Percentiles rank a stretch among this genome's conserved stretches.
phyloP scores from a whole-genome alignment of 2,888 invertebrate genomes.

The Callosobruchus maculatus region DNA sequence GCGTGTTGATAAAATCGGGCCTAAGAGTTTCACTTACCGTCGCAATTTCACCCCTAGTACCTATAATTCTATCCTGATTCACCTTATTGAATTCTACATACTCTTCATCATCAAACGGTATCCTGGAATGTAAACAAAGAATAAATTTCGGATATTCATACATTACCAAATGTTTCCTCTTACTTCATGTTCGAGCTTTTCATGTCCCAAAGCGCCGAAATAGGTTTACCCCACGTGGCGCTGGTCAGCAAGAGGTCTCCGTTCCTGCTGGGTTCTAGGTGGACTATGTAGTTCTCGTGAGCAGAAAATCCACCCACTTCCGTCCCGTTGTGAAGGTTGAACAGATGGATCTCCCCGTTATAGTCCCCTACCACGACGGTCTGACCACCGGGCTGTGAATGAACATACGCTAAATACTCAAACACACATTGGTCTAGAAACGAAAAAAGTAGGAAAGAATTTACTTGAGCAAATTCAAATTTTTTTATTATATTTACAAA shows the following conservation, averaged over 20 bases:
- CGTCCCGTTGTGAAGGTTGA: conserved; percentile 77
- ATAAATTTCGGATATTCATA: background rate
- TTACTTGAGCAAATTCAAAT: no score
- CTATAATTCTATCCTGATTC: conserved; percentile 80
- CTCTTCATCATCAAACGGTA: conserved; percentile 77
- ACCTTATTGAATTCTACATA: conserved; percentile 90
- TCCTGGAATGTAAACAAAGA: conserved; percentile 49
- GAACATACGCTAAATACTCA: background rate
- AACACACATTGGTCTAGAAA: no score
- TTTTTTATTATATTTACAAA: no score
- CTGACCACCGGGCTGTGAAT: conserved; percentile 43
- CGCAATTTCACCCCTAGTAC: conserved; percentile 80
- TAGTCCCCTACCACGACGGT: conserved; percentile 83
- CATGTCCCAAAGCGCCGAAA: conserved; percentile 78
- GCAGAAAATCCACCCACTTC: conserved; percentile 77
- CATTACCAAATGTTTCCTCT: conserved; percentile 35
- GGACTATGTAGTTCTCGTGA: conserved; percentile 83
- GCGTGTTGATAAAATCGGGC: no score
- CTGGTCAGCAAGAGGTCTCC: conserved; percentile 79
- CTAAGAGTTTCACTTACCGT: conserved; percentile 57
- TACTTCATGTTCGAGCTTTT: conserved; percentile 62
- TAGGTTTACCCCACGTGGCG: conserved; percentile 79
- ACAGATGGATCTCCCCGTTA: conserved; percentile 84
- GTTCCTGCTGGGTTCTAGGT: conserved; percentile 69
- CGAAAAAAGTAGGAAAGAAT: no score